These are phyloP conservation scores for Melipona quadrifasciata DNA, from an alignment of 1,140 invertebrate genomes.

Conservation along the genomic window DNA sequence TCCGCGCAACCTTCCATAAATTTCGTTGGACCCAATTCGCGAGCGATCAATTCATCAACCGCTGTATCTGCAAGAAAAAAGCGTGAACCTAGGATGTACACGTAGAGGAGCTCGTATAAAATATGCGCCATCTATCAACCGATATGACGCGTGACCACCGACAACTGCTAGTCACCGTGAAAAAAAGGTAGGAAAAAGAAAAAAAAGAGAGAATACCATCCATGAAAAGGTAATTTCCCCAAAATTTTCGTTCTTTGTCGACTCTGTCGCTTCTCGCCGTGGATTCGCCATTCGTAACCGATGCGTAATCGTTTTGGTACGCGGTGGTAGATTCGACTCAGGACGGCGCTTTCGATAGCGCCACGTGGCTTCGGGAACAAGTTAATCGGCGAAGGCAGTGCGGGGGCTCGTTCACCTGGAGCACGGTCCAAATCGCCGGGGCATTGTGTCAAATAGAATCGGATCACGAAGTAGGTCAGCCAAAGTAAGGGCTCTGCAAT, in stretches of 20 bases:
- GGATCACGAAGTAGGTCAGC: conserved; percentile 47
- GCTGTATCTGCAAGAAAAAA: not conserved
- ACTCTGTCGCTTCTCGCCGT: not conserved
- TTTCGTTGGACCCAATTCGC: not conserved
- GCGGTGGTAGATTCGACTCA: conserved; percentile 3
- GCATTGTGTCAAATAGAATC: conserved; percentile 48
- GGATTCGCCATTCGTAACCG: no score
- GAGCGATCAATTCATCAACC: conserved; percentile 2
- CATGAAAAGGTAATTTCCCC: not conserved
- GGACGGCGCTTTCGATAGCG: not conserved
- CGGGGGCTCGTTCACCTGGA: not conserved
- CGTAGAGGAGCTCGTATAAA: not conserved
- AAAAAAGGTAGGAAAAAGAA: not conserved
- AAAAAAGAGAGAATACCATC: not conserved
- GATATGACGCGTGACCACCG: not conserved
- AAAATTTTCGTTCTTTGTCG: not conserved
- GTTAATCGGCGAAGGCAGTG: conserved; percentile 29
- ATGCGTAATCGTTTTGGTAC: conserved; percentile 6
- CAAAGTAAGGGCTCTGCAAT: conserved; percentile 25
- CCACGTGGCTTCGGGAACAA: conserved; percentile 6
- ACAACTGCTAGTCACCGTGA: not conserved
- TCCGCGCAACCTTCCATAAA: conserved; percentile 9
- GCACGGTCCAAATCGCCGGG: not conserved
- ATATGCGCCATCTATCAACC: not conserved
- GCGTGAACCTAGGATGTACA: not conserved